Evolutionary conservation across 2,797 vertebrate genomes (phyloP).

Genomic region (Microhierax caerulescens): DNA sequence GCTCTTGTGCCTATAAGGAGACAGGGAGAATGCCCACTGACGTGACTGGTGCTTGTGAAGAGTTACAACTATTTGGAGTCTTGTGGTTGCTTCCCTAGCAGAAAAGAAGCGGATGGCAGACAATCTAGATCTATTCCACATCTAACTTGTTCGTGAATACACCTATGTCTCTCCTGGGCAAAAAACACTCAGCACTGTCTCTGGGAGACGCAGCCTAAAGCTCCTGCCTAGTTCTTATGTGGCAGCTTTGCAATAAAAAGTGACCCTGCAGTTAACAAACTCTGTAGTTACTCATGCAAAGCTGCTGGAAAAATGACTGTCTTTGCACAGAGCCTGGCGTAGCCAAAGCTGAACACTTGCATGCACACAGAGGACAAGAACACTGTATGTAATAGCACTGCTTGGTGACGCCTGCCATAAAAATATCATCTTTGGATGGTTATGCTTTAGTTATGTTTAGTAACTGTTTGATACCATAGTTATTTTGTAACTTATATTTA

Average conservation of each 20-base stretch:
- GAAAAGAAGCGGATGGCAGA: background rate
- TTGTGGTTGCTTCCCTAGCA: background rate
- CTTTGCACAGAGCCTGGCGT: background rate
- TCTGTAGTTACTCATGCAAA: background rate
- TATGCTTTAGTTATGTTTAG: background rate
- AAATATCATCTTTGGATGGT: background rate
- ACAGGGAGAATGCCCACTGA: background rate
- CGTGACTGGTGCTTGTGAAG: background rate
- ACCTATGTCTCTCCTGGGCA: background rate
- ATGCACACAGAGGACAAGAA: accelerated
- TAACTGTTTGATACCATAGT: background rate
- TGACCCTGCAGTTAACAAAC: background rate
- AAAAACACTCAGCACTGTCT: background rate
- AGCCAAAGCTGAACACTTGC: background rate
- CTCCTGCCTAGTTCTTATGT: background rate
- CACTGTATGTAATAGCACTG: background rate
- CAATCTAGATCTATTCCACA: background rate
- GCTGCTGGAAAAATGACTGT: background rate
- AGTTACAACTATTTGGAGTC: background rate
- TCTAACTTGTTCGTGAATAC: background rate
- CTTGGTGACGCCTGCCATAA: background rate
- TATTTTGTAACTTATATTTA: background rate
- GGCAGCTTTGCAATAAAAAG: background rate
- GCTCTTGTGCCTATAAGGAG: background rate
- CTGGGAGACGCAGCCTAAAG: background rate